phyloP scores from a whole-genome alignment of 2,888 invertebrate genomes.

The Augochlorella aurata region DNA sequence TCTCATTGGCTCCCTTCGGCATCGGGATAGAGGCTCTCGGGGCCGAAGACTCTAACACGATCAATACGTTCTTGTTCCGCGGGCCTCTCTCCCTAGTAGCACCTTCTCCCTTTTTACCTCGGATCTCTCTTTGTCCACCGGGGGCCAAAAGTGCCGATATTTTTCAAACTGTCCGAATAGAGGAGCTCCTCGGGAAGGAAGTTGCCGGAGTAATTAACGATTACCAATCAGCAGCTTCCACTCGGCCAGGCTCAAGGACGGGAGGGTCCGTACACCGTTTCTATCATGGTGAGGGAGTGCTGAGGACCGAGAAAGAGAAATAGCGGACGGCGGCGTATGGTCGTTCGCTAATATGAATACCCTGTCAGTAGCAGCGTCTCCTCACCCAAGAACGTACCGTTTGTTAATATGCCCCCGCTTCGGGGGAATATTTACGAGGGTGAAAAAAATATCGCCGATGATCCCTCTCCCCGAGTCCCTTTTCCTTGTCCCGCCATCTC shows the following conservation, averaged over 20 bases:
- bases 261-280: conserved; percentile 45
- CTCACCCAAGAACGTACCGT: conserved; percentile 78
- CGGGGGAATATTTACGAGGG: conserved; percentile 80
- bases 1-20: conserved; percentile 47
- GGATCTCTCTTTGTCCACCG: not conserved
- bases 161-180: conserved; percentile 54
- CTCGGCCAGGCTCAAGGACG: conserved; percentile 61
- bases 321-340: conserved; percentile 65
- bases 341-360: conserved; percentile 78
- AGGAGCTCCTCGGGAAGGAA: conserved; percentile 58
- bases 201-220: conserved; percentile 72
- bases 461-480: conserved; percentile 51
- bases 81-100: conserved; percentile 22
- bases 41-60: conserved; percentile 55
- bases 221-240: conserved; percentile 73
- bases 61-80: conserved; percentile 52
- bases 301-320: conserved; percentile 60
- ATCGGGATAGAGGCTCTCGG: conserved; percentile 35
- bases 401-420: conserved; percentile 76
- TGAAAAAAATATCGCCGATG: conserved; percentile 65
- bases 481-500: conserved; percentile 51
- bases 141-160: conserved; percentile 45
- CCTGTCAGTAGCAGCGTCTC: conserved; percentile 80
- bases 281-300: conserved; percentile 47
- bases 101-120: conserved; percentile 30